Conservation (phyloP, 2,113 vertebrate genomes). For the Ameiurus melas region DNA sequence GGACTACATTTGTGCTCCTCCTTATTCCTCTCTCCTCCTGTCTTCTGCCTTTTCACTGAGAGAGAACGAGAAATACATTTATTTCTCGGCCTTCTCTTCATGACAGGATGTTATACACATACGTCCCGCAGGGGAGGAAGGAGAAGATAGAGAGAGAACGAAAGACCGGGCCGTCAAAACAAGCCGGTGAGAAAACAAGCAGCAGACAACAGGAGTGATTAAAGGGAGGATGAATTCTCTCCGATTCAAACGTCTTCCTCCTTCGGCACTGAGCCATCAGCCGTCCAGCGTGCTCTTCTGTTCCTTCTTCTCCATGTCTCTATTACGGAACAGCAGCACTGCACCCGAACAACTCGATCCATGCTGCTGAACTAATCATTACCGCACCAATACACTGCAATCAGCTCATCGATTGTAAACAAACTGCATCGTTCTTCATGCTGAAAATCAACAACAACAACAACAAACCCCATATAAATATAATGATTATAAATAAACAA, state of each 20-base stretch:
- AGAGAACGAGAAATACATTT: conserved; percentile 47
- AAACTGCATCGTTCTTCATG: not conserved
- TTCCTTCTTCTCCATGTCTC: not conserved
- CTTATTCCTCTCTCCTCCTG: conserved; percentile 63
- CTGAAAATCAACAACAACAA: too few species aligned
- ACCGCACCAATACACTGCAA: not conserved
- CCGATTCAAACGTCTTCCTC: conserved; percentile 42
- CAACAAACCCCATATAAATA: too few species aligned
- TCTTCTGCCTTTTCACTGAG: conserved; percentile 57
- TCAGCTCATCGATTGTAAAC: not conserved
- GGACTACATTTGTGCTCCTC: conserved; percentile 55
- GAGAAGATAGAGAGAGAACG: conserved; percentile 11
- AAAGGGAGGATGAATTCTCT: conserved; percentile 49
- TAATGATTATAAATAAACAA: too few species aligned
- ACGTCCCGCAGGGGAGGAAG: not conserved
- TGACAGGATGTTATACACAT: not conserved
- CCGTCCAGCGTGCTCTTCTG: not conserved
- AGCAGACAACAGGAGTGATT: conserved; percentile 61
- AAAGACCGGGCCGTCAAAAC: conserved; percentile 58
- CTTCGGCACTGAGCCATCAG: not conserved
- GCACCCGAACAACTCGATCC: not conserved
- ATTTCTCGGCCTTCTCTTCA: conserved; percentile 23
- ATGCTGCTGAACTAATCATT: not conserved
- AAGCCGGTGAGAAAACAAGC: conserved; percentile 49
- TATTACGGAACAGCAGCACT: not conserved